phyloP scores from a whole-genome alignment of 2,888 invertebrate genomes.

The Thymelicus sylvestris region DNA sequence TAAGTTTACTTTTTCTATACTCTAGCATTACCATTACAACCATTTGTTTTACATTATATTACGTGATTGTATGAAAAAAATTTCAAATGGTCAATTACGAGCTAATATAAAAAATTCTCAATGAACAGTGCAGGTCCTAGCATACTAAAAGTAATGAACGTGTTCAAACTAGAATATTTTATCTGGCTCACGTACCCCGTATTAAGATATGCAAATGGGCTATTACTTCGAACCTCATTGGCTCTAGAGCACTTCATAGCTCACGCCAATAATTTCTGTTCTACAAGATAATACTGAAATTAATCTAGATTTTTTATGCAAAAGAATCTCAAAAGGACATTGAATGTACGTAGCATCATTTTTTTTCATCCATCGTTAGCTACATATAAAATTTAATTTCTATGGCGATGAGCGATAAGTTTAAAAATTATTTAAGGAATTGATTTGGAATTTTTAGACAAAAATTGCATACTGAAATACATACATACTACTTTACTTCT shows the following conservation, averaged over 20 bases:
- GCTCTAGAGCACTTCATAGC: slow-evolving; percentile 16
- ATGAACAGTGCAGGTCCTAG: not conserved
- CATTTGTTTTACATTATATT: no score
- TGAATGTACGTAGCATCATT: not conserved
- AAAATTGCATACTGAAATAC: no score
- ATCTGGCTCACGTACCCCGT: slow-evolving; percentile 32
- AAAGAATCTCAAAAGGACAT: not conserved
- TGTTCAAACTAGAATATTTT: slow-evolving; percentile 32
- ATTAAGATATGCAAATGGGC: slow-evolving; percentile 42
- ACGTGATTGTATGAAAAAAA: no score
- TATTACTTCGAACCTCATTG: slow-evolving; percentile 41
- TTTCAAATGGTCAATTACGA: no score
- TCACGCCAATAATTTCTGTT: slow-evolving; percentile 22
- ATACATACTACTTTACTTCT: no score
- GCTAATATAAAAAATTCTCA: slow-evolving; percentile 30
- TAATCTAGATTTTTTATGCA: slow-evolving; percentile 17
- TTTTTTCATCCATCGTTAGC: not conserved
- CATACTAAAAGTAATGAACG: slow-evolving; percentile 15
- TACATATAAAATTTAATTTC: no score
- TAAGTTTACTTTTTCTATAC: no score
- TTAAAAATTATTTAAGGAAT: no score
- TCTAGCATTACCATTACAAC: no score
- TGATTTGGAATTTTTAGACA: no score
- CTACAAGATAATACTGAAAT: slow-evolving; percentile 12
- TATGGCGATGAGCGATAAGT: no score